phyloP scores from a whole-genome alignment of 2,797 vertebrate genomes.

The Coilia nasus region DNA sequence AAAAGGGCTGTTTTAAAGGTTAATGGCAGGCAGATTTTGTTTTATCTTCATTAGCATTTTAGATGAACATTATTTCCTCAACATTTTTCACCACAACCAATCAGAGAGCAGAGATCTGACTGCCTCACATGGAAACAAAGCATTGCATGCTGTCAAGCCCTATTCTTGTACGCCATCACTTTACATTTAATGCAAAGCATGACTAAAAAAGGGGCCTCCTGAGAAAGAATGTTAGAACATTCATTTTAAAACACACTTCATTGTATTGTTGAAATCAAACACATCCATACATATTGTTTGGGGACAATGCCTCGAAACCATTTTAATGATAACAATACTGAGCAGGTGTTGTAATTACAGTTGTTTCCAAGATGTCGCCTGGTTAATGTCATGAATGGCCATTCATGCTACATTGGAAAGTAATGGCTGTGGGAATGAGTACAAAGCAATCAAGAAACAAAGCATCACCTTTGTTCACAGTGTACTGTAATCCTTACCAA shows the following conservation, averaged over 20 bases:
- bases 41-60: neutral
- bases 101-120: neutral
- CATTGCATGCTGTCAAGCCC: neutral
- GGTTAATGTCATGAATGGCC: constrained; percentile 6
- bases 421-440: constrained; percentile 20
- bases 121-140: neutral
- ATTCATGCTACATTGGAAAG: constrained; percentile 20
- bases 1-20: neutral
- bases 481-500: constrained; percentile 41
- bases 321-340: constrained; percentile 11
- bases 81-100: neutral
- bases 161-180: neutral
- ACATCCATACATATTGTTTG: constrained; percentile 18
- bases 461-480: constrained; percentile 24
- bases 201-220: neutral
- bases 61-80: neutral
- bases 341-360: constrained; percentile 22
- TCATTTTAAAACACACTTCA: neutral
- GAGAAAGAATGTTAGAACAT: neutral
- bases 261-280: neutral
- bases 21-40: neutral
- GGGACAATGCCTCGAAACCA: neutral
- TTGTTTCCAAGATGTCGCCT: constrained; percentile 21
- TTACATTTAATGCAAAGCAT: neutral
- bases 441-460: constrained; percentile 24